Percentiles rank a stretch among this genome's conserved stretches.
Evolutionary conservation across 2,113 vertebrate species (phyloP).

Genomic region (Sander lucioperca): DNA sequence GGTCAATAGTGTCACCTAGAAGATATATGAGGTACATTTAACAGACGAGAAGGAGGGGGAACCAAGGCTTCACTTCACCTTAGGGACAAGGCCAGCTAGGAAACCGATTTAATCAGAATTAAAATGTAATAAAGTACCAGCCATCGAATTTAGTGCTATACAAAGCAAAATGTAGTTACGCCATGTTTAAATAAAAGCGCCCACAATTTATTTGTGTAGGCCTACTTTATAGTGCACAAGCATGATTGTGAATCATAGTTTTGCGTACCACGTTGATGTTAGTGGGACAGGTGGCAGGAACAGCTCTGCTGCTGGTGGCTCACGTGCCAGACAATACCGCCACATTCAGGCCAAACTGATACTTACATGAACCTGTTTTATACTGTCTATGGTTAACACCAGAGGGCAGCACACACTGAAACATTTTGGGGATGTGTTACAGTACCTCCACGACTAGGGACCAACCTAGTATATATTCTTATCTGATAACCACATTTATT

Average conservation of each 20-base stretch:
- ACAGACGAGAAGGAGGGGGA: background rate
- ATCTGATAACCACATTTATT: background rate
- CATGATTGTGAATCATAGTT: background rate
- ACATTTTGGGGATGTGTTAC: background rate
- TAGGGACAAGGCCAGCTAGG: background rate
- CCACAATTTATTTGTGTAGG: background rate
- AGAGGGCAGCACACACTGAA: conserved; percentile 51
- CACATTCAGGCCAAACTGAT: conserved; percentile 29
- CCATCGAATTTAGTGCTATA: background rate
- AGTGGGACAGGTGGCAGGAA: background rate
- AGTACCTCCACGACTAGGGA: background rate
- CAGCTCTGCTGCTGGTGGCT: background rate
- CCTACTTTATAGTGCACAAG: background rate
- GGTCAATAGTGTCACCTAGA: conserved; percentile 3
- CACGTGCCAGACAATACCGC: conserved; percentile 21
- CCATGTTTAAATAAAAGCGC: background rate
- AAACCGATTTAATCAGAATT: background rate
- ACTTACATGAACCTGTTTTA: background rate
- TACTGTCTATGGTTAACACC: conserved; percentile 6
- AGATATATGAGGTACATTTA: conserved; percentile 12
- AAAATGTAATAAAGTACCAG: background rate
- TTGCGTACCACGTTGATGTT: too few species aligned
- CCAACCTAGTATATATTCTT: background rate
- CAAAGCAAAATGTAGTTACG: background rate
- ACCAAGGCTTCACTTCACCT: background rate